Conservation (phyloP, 2,797 vertebrate species). For the Gorsachius magnificus region DNA sequence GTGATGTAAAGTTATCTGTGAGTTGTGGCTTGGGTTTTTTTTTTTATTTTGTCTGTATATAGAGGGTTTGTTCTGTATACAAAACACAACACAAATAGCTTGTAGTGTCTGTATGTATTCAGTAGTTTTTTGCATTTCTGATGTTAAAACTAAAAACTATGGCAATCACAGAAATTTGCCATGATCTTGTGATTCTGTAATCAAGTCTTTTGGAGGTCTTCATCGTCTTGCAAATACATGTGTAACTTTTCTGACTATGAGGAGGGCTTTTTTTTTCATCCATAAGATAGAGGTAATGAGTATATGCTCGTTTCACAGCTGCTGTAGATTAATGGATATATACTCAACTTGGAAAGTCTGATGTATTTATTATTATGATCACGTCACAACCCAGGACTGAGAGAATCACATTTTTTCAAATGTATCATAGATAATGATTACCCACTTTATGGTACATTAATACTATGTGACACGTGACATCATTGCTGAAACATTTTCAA, state of each 20-base stretch:
- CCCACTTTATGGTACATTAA: background rate
- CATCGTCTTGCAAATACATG: background rate
- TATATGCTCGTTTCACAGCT: background rate
- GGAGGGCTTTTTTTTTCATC: accelerated
- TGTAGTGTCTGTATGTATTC: background rate
- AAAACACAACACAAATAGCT: background rate
- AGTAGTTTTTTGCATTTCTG: background rate
- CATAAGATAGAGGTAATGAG: background rate
- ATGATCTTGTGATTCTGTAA: background rate
- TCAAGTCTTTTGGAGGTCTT: background rate
- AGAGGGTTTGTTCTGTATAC: background rate
- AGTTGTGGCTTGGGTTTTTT: accelerated
- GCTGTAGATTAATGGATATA: background rate
- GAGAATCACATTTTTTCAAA: background rate
- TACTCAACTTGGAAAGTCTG: background rate
- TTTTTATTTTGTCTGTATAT: accelerated
- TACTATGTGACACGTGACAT: background rate
- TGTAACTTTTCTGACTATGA: background rate
- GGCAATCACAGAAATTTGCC: accelerated
- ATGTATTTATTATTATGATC: background rate
- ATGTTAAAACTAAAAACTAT: background rate
- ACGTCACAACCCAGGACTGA: background rate
- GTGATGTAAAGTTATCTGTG: background rate
- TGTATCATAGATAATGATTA: background rate
- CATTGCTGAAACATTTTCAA: background rate